phyloP scores from a whole-genome alignment of 2,113 vertebrate species.

The Siniperca knerii region DNA sequence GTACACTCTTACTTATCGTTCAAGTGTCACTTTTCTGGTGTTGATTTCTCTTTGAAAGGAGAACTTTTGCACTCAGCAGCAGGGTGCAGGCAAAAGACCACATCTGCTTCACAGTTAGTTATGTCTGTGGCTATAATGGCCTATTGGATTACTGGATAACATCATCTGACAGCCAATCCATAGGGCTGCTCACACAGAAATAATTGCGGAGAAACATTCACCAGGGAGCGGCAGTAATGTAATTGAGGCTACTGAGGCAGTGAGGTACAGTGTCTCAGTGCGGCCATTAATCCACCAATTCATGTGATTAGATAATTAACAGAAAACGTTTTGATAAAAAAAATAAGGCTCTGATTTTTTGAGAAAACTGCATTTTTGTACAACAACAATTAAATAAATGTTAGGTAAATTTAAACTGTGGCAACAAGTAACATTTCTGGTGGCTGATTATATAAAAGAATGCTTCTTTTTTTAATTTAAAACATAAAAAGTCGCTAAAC shows the following conservation, averaged over 20 bases:
- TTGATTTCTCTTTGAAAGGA: background rate
- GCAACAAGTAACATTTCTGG: background rate
- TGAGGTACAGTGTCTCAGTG: constrained; percentile 19
- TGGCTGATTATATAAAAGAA: background rate
- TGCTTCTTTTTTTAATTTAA: background rate
- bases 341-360: background rate
- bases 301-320: constrained; percentile 42
- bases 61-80: background rate
- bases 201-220: constrained; percentile 45
- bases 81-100: constrained; percentile 4
- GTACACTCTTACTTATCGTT: constrained; percentile 61
- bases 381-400: background rate
- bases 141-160: constrained; percentile 51
- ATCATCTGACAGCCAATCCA: constrained; percentile 64
- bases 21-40: constrained; percentile 12
- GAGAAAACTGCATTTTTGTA: background rate
- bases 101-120: constrained; percentile 36
- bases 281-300: constrained; percentile 25
- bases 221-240: constrained; percentile 56
- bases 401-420: background rate
- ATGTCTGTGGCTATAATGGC: constrained; percentile 21
- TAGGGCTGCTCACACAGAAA: constrained; percentile 36
- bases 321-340: background rate
- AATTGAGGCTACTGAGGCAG: constrained; percentile 40
- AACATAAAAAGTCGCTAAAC: background rate